Percentiles rank a stretch among this genome's conserved stretches.
These are phyloP conservation scores for Melipona quadrifasciata DNA, from an alignment of 1,140 invertebrate species.

Conservation along the genomic window DNA sequence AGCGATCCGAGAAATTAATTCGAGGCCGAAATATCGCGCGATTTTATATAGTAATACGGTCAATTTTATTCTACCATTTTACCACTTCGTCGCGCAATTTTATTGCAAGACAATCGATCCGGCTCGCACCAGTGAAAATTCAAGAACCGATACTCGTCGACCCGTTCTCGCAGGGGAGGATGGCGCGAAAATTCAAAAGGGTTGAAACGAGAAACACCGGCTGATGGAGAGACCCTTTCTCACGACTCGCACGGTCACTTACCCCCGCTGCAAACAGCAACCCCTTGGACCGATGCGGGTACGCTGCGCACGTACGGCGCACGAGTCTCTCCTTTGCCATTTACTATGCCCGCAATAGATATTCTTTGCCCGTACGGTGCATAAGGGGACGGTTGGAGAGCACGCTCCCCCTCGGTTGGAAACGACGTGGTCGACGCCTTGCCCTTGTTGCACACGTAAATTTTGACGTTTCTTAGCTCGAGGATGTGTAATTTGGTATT, in stretches of 20 bases:
- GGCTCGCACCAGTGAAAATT: too few relatives aligned
- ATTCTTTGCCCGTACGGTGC: conserved; percentile 60
- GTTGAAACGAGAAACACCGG: not conserved
- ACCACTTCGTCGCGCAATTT: too few relatives aligned
- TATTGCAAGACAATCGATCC: too few relatives aligned
- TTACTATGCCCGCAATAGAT: conserved; percentile 50
- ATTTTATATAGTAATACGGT: too few relatives aligned
- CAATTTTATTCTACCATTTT: too few relatives aligned
- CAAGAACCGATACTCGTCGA: not conserved
- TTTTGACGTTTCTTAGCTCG: conserved; percentile 5
- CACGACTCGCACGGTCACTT: conserved; percentile 34
- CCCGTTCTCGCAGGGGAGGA: too few relatives aligned
- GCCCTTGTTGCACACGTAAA: conserved; percentile 12
- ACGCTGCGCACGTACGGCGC: conserved; percentile 3
- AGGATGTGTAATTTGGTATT: too few relatives aligned
- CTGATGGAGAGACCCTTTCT: conserved; percentile 18
- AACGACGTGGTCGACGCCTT: conserved; percentile 33
- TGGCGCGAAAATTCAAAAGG: not conserved
- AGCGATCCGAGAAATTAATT: too few relatives aligned
- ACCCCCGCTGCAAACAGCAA: conserved; percentile 1
- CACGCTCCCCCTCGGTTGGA: conserved; percentile 34
- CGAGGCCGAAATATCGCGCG: too few relatives aligned
- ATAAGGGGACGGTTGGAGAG: conserved; percentile 44
- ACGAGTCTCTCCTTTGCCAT: conserved; percentile 28
- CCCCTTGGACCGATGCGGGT: not conserved